phyloP scores from a whole-genome alignment of 2,797 vertebrate species.

The Stomatorhinus walkeri region DNA sequence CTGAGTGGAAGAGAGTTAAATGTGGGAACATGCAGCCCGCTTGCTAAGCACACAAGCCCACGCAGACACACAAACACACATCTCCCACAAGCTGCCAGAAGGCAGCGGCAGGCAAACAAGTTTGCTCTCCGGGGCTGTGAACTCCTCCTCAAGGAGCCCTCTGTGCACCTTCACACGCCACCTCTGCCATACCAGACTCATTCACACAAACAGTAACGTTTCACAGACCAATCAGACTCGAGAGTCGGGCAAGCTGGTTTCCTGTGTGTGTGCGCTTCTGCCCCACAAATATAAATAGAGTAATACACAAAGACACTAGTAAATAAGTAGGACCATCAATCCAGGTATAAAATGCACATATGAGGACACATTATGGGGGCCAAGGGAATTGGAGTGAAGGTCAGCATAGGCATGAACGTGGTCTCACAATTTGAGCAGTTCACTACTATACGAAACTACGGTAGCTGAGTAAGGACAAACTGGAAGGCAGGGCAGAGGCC shows the following conservation, averaged over 20 bases:
- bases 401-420: not conserved
- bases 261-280: not conserved
- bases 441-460: not conserved
- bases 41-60: not conserved
- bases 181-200: not conserved
- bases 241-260: not conserved
- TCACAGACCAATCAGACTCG: not conserved
- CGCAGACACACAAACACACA: not conserved
- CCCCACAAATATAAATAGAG: not conserved
- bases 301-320: not conserved
- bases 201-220: not conserved
- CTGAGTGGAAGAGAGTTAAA: slow-evolving; percentile 45
- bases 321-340: not conserved
- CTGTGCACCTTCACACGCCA: not conserved
- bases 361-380: not conserved
- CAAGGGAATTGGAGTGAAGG: not conserved
- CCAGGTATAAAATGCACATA: not conserved
- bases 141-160: not conserved
- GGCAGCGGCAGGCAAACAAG: not conserved
- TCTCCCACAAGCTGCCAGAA: not conserved
- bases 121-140: not conserved
- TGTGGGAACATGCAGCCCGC: not conserved
- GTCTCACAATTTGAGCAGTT: not conserved
- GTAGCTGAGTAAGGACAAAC: not conserved
- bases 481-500: not conserved